Conservation (phyloP, 2,113 vertebrate genomes). For the Diphyllodes magnificus region DNA sequence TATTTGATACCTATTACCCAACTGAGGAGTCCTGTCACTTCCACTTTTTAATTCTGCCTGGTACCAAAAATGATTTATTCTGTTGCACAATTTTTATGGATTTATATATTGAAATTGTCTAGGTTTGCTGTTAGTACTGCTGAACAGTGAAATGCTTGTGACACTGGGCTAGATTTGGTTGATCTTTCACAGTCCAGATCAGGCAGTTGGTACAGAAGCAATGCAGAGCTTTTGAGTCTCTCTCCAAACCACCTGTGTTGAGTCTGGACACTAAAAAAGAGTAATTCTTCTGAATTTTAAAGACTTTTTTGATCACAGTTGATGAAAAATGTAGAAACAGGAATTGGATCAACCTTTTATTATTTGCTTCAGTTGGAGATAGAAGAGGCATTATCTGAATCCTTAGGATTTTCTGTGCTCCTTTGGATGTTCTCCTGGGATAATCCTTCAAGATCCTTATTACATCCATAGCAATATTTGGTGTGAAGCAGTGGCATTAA, state of each 20-base stretch:
- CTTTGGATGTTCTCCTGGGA: not conserved
- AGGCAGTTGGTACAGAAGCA: not conserved
- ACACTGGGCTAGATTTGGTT: not conserved
- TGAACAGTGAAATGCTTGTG: not conserved
- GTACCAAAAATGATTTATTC: not conserved
- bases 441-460: not conserved
- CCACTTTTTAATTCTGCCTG: not conserved
- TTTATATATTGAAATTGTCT: not conserved
- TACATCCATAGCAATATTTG: not conserved
- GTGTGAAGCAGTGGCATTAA: not conserved
- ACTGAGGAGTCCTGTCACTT: not conserved
- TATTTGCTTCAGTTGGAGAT: not conserved
- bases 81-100: not conserved
- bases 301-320: not conserved
- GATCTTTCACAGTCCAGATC: not conserved
- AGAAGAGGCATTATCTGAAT: not conserved
- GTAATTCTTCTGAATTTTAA: not conserved
- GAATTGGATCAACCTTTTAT: not conserved
- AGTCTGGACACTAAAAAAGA: not conserved
- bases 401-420: not conserved
- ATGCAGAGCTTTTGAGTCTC: not conserved
- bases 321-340: not conserved
- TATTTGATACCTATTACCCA: not conserved
- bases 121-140: not conserved
- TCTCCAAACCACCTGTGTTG: not conserved